Percentiles rank a stretch among this genome's conserved stretches.
These are phyloP conservation scores for Dipodomys spectabilis DNA, from an alignment of 2,113 vertebrate genomes.

Conservation along the genomic window DNA sequence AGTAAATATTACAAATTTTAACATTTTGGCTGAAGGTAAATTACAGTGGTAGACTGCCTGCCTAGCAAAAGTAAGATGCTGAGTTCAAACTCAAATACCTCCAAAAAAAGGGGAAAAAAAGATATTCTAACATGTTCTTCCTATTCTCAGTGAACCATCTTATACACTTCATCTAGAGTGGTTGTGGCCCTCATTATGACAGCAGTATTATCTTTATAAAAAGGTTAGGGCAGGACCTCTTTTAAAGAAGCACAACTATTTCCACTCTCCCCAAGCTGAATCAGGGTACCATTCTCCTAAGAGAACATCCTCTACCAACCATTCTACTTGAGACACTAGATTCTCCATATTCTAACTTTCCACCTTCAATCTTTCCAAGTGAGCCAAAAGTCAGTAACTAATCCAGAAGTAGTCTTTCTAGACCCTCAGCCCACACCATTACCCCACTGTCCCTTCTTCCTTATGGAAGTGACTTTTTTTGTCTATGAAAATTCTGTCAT, in stretches of 20 bases:
- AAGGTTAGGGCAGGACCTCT: neutral
- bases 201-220: neutral
- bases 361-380: neutral
- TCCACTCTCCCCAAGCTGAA: neutral
- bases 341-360: neutral
- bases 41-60: too few relatives aligned
- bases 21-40: neutral
- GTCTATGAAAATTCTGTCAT: neutral
- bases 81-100: too few relatives aligned
- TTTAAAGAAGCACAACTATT: neutral
- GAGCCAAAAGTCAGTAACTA: neutral
- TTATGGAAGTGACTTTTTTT: neutral
- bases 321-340: neutral
- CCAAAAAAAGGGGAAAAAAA: too few relatives aligned
- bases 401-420: neutral
- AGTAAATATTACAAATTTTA: slow-evolving; percentile 32
- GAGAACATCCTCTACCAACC: neutral
- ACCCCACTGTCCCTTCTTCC: neutral
- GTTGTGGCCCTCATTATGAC: neutral
- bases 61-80: too few relatives aligned
- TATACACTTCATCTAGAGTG: neutral
- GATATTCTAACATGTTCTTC: neutral
- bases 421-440: neutral
- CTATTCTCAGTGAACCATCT: neutral
- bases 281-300: neutral